phyloP scores from a whole-genome alignment of 2,113 vertebrate genomes.

The Craseonycteris thonglongyai region DNA sequence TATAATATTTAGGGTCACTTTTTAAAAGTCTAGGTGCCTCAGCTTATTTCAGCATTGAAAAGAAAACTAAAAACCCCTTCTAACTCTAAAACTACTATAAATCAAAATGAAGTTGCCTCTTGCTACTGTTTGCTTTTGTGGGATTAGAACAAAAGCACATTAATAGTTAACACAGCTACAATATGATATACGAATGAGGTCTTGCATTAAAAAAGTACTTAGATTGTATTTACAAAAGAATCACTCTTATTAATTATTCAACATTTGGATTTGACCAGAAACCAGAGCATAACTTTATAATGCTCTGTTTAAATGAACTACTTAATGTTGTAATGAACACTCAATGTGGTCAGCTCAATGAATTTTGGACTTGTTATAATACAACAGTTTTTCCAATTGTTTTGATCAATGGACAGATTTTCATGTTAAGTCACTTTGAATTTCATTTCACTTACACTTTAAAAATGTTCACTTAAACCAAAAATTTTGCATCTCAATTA shows the following conservation, averaged over 20 bases:
- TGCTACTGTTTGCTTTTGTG: slow-evolving; percentile 17
- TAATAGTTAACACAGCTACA: slow-evolving; percentile 66
- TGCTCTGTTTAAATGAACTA: slow-evolving; percentile 72
- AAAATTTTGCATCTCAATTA: slow-evolving; percentile 76
- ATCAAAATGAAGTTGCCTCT: slow-evolving; percentile 21
- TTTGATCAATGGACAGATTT: slow-evolving; percentile 69
- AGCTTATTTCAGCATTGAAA: background rate
- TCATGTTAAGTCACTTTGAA: slow-evolving; percentile 55
- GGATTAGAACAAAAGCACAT: slow-evolving; percentile 42
- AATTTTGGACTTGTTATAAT: slow-evolving; percentile 58
- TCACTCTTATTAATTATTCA: slow-evolving; percentile 52
- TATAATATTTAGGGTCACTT: background rate
- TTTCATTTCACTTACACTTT: slow-evolving; percentile 65
- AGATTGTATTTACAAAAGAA: slow-evolving; percentile 59
- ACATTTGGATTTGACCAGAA: slow-evolving; percentile 70
- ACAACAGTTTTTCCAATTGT: slow-evolving; percentile 54
- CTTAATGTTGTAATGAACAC: slow-evolving; percentile 62
- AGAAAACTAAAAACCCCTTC: slow-evolving; percentile 20
- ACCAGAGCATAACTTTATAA: slow-evolving; percentile 62
- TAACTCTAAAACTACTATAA: background rate
- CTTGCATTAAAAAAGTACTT: slow-evolving; percentile 55
- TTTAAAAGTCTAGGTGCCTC: background rate
- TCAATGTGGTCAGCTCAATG: slow-evolving; percentile 28
- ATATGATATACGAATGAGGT: slow-evolving; percentile 44
- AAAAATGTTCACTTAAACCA: slow-evolving; percentile 76